Evolutionary conservation across 2,113 vertebrate species (phyloP).

Genomic region (Trogon melanurus): DNA sequence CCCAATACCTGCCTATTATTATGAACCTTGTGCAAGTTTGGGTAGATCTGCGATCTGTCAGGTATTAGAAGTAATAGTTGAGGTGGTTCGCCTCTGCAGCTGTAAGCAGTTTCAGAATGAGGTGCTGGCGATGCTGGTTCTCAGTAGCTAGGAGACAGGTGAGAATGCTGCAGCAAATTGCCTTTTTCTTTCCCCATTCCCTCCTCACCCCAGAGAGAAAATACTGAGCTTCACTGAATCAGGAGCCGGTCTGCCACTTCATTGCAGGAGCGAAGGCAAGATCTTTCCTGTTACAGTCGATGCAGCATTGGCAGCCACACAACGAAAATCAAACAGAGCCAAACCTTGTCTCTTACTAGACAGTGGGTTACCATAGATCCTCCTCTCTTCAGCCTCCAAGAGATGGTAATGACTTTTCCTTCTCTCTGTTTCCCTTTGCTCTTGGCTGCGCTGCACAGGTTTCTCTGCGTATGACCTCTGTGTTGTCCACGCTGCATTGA

Average conservation of each 20-base stretch:
- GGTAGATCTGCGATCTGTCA: background rate
- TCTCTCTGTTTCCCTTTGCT: background rate
- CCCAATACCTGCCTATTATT: background rate
- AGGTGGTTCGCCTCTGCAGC: background rate
- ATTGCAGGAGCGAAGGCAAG: background rate
- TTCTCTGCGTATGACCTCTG: background rate
- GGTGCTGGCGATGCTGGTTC: background rate
- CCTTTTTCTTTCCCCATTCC: background rate
- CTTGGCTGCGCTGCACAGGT: rapidly evolving
- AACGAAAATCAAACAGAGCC: background rate
- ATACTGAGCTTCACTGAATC: background rate
- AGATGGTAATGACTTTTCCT: background rate
- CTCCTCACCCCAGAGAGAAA: background rate
- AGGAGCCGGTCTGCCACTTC: background rate
- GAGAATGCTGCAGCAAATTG: background rate
- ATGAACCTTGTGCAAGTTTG: background rate
- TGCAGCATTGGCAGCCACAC: background rate
- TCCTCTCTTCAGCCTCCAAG: background rate
- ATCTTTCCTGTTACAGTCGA: background rate
- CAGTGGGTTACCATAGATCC: background rate
- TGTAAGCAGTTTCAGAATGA: background rate
- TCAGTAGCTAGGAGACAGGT: background rate
- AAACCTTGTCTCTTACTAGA: background rate
- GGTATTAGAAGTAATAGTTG: background rate
- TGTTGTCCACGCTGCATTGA: rapidly evolving